Evolutionary conservation across 2,113 vertebrate species (phyloP), one percentile per base, ranked within the genome.

Genomic region (Mola mola): DNA sequence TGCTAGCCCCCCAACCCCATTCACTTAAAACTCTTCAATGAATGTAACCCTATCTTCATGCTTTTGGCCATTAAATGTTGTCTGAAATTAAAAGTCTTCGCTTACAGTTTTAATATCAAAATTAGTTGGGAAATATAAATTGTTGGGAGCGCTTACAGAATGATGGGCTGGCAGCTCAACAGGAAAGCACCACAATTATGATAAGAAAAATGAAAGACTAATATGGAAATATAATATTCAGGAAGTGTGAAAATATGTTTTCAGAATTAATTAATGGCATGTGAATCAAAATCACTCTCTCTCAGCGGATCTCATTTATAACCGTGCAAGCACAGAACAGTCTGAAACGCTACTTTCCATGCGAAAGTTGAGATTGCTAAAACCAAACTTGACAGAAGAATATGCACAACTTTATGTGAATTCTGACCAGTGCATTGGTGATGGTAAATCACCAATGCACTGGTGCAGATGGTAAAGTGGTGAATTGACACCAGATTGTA

Each of bases 21-120:
- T 83, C 74, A 85, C 69, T 85, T 84, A 83, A 78, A 82, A 80
- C 58, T 60, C 68, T 79, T 83, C 70, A 74, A 59, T 78, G 51
- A 61, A 16, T 52, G 56, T 53, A 66, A 61, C 44, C 53, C 67
- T 62, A 82, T 87, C 78, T 72, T 42, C 13, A 46, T 55, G 44
- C 66, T 52, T 72, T 64, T 55, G 59, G 66, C 40, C 63, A 63
- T 71, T 62, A 62, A 75, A 72, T 62, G 24, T 5, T 68, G 47
- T 65, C 44, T 75, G 31, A 73, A 78, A 82, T 67, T 60, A 66
- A 77, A 68, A 68, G 62, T 69, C 61, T 61, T 61, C 56, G 66
- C 51, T 75, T 65, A 70, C 47, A 46, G 66, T 56, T 26, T 41
- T 55, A 64, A 53, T 63, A 61, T 73, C 15, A 52, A 60, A 74